Evolutionary conservation across 2,888 invertebrate species (phyloP), one percentile per base, ranked within the genome.

Genomic region (Trichogramma dendrolimi): DNA sequence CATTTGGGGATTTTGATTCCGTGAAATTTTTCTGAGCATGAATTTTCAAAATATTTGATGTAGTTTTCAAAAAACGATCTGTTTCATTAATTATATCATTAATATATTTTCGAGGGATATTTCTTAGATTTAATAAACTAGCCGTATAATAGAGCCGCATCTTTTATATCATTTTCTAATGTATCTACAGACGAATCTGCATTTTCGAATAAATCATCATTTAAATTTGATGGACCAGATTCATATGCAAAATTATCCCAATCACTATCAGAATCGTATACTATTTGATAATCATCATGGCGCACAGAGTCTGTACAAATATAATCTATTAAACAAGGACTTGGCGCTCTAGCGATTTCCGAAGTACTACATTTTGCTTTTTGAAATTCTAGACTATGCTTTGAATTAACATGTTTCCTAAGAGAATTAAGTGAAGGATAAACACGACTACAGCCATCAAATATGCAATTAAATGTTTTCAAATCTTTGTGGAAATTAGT

Each of bases 71-170:
- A 47, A 54, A 46, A 14, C 52, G 5, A 27, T 42, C 47, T 41
- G 53, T 52, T 40, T 51, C n/a, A 44, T 52, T 42, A 5, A 62
- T 8, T 60, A 63, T 51, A 47, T 56, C 41, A 55, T 46, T 42
- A 27, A 49, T 39, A 43, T 42, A 49, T 59, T 59, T 59, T 50
- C 49, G 8, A 11, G 39, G 39, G 10, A 57, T 51, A 27, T 51
- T 48, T 56, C 48, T 48, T 42, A 48, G 48, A 39, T n/a, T 56
- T n/a, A 8, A 38, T 10, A 55, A 27, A 46, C 38, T 55, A 4
- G 55, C 55, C 27, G 6, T 27, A 44, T 55, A 55, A 39, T 55
- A 46, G 8, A 4, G 38, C 38, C 4, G 38, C 38, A 4, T 46
- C 39, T 44, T 55, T 44, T 5, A 55, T 14, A 38, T 5, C 6